Evolutionary conservation across 2,113 vertebrate genomes (phyloP).

Genomic region (Hyaena hyaena): DNA sequence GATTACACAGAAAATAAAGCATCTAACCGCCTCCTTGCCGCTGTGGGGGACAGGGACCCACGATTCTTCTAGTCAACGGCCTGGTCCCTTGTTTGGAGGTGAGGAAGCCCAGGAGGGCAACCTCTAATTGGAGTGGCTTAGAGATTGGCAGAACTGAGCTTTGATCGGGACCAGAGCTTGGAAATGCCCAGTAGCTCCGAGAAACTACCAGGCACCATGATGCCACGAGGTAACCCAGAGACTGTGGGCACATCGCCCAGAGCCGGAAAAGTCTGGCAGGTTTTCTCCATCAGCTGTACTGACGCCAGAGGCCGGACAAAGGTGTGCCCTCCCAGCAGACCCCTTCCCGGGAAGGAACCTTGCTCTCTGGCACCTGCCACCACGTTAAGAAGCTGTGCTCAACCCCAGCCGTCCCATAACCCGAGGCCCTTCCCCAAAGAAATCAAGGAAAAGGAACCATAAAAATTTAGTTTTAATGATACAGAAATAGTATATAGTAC

Average conservation of each 20-base stretch:
- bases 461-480: conserved; percentile 79
- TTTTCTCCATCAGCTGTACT: neutral
- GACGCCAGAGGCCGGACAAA: neutral
- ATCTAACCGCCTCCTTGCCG: neutral
- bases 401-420: neutral
- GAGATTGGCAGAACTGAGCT: neutral
- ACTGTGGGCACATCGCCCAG: neutral
- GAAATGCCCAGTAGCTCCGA: neutral
- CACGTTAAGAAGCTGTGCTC: rapidly evolving
- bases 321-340: rapidly evolving
- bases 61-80: neutral
- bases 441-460: conserved; percentile 65
- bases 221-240: neutral
- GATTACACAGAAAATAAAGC: neutral
- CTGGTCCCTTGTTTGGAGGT: neutral
- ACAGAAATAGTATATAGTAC: conserved; percentile 79
- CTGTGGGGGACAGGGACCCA: too few relatives aligned
- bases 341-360: neutral
- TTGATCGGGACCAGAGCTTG: neutral
- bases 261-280: rapidly evolving
- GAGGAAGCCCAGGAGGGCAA: rapidly evolving
- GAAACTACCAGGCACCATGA: neutral
- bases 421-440: conserved; percentile 53
- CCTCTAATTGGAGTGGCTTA: neutral
- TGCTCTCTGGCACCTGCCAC: neutral